Evolutionary conservation across 2,113 vertebrate genomes (phyloP).

Genomic region (Callocephalon fimbriatum): DNA sequence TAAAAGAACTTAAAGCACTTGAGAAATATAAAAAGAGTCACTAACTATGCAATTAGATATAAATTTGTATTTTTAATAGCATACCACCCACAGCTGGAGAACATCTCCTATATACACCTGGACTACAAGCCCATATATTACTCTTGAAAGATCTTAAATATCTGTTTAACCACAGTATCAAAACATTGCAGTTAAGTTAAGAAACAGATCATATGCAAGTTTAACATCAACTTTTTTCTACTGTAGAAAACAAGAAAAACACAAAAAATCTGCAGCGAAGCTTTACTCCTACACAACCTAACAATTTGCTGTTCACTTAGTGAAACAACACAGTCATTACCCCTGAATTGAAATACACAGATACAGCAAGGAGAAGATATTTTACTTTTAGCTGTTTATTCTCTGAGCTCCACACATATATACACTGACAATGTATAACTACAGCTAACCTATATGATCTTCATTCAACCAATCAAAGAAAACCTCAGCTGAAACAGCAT

Average conservation of each 20-base stretch:
- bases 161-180: constrained; percentile 4
- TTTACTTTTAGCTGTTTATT: neutral
- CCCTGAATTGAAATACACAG: neutral
- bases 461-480: neutral
- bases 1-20: neutral
- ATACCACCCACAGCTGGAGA: constrained; percentile 24
- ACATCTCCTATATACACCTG: neutral
- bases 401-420: neutral
- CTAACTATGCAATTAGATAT: constrained; percentile 14
- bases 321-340: constrained; percentile 15
- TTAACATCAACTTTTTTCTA: constrained; percentile 27
- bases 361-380: neutral
- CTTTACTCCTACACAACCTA: constrained; percentile 24
- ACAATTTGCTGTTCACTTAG: neutral
- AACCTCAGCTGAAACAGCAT: neutral
- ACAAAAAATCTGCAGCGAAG: neutral
- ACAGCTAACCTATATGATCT: neutral
- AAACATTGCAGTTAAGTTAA: constrained; percentile 11
- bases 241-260: constrained; percentile 21
- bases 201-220: constrained; percentile 34
- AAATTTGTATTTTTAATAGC: constrained; percentile 27
- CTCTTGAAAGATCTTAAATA: neutral
- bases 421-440: neutral
- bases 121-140: neutral
- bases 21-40: constrained; percentile 4